These are phyloP conservation scores for Parasteatoda lunata DNA, from an alignment of 2,888 invertebrate species.

Conservation along the genomic window DNA sequence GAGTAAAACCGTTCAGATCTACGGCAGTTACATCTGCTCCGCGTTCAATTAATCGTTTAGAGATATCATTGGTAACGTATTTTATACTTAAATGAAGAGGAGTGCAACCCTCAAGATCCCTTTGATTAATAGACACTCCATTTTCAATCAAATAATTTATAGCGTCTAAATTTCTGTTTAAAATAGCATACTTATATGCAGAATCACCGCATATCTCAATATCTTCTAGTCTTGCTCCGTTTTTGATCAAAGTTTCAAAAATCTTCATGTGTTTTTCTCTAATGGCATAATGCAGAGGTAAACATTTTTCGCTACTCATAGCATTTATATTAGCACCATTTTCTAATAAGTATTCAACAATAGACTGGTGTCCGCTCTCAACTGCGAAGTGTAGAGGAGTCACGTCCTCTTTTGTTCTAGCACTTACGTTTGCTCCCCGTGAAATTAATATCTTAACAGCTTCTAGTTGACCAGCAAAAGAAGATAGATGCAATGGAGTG, in stretches of 20 bases:
- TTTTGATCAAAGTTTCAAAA: background rate
- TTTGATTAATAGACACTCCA: background rate
- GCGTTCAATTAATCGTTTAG: background rate
- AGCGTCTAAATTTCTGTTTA: background rate
- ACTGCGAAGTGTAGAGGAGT: constrained; percentile 1
- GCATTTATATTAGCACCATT: background rate
- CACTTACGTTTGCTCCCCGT: constrained; percentile 4
- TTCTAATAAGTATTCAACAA: background rate
- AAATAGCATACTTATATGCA: background rate
- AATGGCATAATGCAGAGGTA: background rate
- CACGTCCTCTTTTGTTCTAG: background rate
- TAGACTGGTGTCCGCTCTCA: background rate
- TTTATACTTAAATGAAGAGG: background rate
- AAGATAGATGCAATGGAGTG: background rate
- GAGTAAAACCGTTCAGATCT: background rate
- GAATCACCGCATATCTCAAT: background rate
- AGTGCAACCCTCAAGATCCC: background rate
- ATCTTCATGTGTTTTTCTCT: background rate
- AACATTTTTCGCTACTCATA: background rate
- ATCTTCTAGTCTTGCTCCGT: background rate
- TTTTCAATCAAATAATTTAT: background rate
- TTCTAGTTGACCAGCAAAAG: background rate
- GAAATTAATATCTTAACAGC: background rate
- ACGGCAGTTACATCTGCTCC: constrained; percentile 5
- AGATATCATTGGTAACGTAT: background rate